phyloP scores from a whole-genome alignment of 92 coral and sea anemone species.

The Zoanthus sociatus region DNA sequence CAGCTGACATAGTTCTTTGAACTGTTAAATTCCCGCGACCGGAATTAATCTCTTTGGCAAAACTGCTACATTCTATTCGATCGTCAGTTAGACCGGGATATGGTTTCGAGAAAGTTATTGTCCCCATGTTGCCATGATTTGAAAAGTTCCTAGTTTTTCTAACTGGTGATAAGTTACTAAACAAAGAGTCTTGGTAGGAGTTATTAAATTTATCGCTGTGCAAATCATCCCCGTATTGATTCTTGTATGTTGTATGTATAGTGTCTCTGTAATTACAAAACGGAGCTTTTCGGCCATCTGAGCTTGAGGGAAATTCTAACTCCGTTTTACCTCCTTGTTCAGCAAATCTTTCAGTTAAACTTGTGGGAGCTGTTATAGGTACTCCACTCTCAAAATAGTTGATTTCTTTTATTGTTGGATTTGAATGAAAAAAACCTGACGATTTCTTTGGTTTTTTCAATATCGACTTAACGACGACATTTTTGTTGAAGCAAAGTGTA shows the following conservation, averaged over 20 bases:
- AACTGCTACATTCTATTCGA: not conserved
- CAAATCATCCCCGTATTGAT: not conserved
- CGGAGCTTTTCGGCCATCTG: not conserved
- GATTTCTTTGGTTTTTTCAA: not conserved
- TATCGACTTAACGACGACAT: slow-evolving; percentile 29
- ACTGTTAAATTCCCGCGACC: not conserved
- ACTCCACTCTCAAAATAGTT: not conserved
- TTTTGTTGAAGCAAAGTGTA: not conserved
- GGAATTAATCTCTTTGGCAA: not conserved
- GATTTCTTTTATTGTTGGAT: slow-evolving; percentile 4
- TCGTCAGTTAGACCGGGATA: slow-evolving; percentile 6
- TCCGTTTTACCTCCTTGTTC: not conserved
- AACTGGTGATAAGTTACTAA: not conserved
- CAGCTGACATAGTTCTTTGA: not conserved
- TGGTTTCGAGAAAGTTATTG: slow-evolving; percentile 2
- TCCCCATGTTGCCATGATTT: slow-evolving; percentile 9
- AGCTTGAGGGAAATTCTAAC: not conserved
- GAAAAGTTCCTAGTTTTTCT: not conserved
- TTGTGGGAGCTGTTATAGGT: not conserved
- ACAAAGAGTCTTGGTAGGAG: not conserved
- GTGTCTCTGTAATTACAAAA: not conserved
- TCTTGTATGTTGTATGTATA: not conserved
- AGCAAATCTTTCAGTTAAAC: not conserved
- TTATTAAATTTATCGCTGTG: not conserved
- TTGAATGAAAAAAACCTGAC: slow-evolving; percentile 2